A percentile compares a stretch with the other conserved stretches of the same genome.
Evolutionary conservation across 2,888 invertebrate genomes (phyloP).

Genomic region (Drosophila prostipennis): DNA sequence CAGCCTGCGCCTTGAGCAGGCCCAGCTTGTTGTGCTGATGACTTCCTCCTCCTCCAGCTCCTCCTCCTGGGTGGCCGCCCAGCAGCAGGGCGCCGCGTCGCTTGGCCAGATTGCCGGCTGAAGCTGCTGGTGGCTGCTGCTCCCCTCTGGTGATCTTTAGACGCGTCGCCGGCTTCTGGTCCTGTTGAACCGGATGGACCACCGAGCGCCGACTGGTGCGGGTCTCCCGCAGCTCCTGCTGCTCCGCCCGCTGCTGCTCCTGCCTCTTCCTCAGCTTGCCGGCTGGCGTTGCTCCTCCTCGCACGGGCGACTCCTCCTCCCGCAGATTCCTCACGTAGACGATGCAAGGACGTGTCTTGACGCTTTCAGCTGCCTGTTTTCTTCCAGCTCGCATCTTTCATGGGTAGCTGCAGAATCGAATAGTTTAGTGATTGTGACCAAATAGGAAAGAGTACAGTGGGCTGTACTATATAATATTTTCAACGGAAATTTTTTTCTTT

Average conservation of each 20-base stretch:
- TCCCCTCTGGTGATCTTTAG: conserved; percentile 1
- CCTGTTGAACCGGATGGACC: not conserved
- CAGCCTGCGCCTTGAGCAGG: not conserved
- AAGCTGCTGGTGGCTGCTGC: no score
- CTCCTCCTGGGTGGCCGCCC: not conserved
- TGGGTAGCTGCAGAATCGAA: conserved; percentile 49
- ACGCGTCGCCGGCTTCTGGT: not conserved
- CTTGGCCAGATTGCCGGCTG: conserved; percentile 5
- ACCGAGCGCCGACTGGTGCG: conserved; percentile 15
- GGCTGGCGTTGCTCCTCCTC: not conserved
- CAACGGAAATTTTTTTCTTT: no score
- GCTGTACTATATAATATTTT: no score
- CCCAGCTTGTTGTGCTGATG: conserved; percentile 8
- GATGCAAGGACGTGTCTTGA: conserved; percentile 81
- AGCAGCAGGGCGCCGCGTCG: conserved; percentile 20
- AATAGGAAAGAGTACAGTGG: conserved; percentile 1
- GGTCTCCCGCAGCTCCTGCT: conserved; percentile 15
- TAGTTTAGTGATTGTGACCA: conserved; percentile 16
- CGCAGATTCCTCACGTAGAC: conserved; percentile 81
- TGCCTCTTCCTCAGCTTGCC: conserved; percentile 23
- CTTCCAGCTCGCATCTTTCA: conserved; percentile 82
- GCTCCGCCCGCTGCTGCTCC: conserved; percentile 30
- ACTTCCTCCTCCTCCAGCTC: not conserved
- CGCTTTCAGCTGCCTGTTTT: conserved; percentile 69
- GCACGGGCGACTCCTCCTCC: conserved; percentile 38